Evolutionary conservation across 2,113 vertebrate genomes (phyloP).

Genomic region (Eidolon helvum): DNA sequence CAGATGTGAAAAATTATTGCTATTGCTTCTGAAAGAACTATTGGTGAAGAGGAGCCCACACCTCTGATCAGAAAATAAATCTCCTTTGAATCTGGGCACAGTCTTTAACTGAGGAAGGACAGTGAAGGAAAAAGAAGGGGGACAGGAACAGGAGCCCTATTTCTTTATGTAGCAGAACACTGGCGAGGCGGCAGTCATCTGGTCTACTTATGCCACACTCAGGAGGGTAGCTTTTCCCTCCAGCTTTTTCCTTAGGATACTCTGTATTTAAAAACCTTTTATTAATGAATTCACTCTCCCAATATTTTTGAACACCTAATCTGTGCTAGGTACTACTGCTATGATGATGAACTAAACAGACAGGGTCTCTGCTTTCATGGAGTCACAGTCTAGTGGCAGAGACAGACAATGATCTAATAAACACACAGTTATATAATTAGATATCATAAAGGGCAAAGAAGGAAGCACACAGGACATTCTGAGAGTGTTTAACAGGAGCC

Average conservation of each 20-base stretch:
- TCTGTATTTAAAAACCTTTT: neutral
- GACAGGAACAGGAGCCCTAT: accelerated
- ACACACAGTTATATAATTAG: neutral
- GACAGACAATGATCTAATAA: neutral
- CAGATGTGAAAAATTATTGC: neutral
- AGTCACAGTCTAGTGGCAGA: neutral
- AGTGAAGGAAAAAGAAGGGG: neutral
- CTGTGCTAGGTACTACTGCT: neutral
- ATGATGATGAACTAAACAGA: neutral
- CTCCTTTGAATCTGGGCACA: neutral
- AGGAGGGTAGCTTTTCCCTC: neutral
- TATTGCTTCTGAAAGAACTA: neutral
- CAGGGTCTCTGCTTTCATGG: neutral
- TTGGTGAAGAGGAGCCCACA: neutral
- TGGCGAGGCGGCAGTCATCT: neutral
- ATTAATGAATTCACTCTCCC: neutral
- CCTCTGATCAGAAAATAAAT: neutral
- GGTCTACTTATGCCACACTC: neutral
- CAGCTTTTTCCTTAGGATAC: neutral
- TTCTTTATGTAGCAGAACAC: too few relatives aligned
- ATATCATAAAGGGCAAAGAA: neutral
- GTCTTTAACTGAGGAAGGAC: neutral
- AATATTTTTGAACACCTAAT: neutral
- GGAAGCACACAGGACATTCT: neutral
- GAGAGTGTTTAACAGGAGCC: neutral